Percentiles rank a stretch among this genome's conserved stretches.
Conservation (phyloP, 1,140 invertebrate species). For the Aricia agestis region DNA sequence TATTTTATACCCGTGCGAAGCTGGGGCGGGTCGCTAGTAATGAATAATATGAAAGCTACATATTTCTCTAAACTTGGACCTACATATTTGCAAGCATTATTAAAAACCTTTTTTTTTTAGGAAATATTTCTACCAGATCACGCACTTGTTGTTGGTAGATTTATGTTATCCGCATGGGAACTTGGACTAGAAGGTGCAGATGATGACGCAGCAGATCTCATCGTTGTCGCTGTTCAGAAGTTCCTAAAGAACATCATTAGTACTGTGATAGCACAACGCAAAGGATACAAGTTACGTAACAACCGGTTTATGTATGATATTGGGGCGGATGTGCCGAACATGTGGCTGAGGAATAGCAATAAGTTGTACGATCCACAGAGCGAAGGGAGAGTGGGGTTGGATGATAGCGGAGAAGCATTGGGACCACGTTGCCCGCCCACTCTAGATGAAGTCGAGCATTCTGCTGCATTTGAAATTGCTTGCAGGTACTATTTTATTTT, state of each 20-base stretch:
- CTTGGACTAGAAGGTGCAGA: slow-evolving; percentile 86
- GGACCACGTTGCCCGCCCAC: slow-evolving; percentile 69
- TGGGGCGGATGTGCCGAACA: slow-evolving; percentile 82
- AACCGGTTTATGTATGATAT: slow-evolving; percentile 83
- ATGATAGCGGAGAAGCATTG: slow-evolving; percentile 67
- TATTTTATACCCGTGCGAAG: no score
- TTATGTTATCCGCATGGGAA: slow-evolving; percentile 90
- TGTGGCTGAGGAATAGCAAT: slow-evolving; percentile 81
- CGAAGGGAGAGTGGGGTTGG: slow-evolving; percentile 70
- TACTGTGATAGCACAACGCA: slow-evolving; percentile 82
- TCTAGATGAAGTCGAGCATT: slow-evolving; percentile 73
- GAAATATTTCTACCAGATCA: slow-evolving; percentile 85
- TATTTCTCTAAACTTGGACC: no score
- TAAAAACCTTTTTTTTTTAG: slow-evolving; percentile 59
- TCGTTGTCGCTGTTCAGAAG: slow-evolving; percentile 83
- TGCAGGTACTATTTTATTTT: slow-evolving; percentile 49
- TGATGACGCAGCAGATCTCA: slow-evolving; percentile 84
- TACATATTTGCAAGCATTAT: no score
- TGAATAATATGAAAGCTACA: no score
- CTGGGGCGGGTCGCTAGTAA: no score
- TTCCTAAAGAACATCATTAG: slow-evolving; percentile 88
- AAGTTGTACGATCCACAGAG: slow-evolving; percentile 63
- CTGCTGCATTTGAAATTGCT: slow-evolving; percentile 66
- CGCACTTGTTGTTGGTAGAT: slow-evolving; percentile 85
- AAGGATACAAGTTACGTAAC: slow-evolving; percentile 83